These are phyloP conservation scores for Drosophila sordidula DNA, from an alignment of 2,888 invertebrate species.

Conservation along the genomic window DNA sequence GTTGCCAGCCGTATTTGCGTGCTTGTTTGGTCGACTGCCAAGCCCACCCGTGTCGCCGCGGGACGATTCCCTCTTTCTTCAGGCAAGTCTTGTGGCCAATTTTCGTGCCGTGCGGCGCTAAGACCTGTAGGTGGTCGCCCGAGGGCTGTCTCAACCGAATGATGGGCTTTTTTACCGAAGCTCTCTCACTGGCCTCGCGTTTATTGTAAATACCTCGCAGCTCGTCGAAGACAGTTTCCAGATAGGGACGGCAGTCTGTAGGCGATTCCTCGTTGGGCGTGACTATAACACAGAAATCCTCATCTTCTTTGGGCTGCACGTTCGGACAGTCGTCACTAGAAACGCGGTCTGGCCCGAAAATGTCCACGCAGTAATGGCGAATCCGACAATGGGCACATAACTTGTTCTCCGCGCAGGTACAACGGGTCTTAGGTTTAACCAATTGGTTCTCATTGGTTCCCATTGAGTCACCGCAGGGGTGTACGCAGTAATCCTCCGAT, in stretches of 20 bases:
- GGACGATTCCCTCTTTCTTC: conserved; percentile 86
- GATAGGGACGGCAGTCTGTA: conserved; percentile 71
- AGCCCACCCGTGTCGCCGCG: conserved; percentile 89
- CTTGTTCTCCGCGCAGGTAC: conserved; percentile 67
- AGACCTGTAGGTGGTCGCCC: neutral
- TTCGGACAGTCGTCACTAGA: conserved; percentile 30
- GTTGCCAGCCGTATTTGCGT: conserved; percentile 81
- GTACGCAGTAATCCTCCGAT: conserved; percentile 10
- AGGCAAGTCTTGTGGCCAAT: conserved; percentile 87
- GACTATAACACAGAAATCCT: conserved; percentile 63
- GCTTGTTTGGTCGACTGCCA: conserved; percentile 85
- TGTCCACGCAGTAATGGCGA: conserved; percentile 71
- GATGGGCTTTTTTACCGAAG: neutral
- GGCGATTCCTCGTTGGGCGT: conserved; percentile 27
- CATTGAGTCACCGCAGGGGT: conserved; percentile 25
- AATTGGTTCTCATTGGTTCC: neutral
- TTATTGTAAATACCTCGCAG: conserved; percentile 75
- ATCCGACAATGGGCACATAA: conserved; percentile 79
- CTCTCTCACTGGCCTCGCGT: conserved; percentile 29
- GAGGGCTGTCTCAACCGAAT: no score
- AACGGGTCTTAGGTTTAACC: conserved; percentile 28
- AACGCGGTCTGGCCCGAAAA: conserved; percentile 26
- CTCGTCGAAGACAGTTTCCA: conserved; percentile 77
- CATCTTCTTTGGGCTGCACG: conserved; percentile 38
- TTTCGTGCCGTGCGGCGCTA: conserved; percentile 59